Conservation (phyloP, 2,113 vertebrate species). For the Astatotilapia flaviijosephi region DNA sequence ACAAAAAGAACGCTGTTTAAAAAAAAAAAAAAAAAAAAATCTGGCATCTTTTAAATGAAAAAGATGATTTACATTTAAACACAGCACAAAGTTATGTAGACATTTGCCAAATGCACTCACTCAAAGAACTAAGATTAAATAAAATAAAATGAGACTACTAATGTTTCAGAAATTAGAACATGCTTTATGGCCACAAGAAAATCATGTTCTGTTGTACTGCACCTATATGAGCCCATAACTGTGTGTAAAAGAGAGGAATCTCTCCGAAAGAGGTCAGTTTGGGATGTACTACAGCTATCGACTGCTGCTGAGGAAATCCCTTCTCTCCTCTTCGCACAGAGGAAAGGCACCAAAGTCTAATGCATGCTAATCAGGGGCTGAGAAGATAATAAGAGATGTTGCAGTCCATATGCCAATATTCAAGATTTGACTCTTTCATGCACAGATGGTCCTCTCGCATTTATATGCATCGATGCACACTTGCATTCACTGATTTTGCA, state of each 20-base stretch:
- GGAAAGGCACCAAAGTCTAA: slow-evolving; percentile 10
- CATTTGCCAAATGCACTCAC: neutral
- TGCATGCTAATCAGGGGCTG: slow-evolving; percentile 50
- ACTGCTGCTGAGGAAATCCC: slow-evolving; percentile 58
- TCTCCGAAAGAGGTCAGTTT: slow-evolving; percentile 35
- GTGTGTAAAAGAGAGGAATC: neutral
- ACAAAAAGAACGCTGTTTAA: too few relatives aligned
- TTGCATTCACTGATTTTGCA: neutral
- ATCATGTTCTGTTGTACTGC: neutral
- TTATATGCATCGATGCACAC: neutral
- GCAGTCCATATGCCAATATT: neutral
- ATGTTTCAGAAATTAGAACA: slow-evolving; percentile 18
- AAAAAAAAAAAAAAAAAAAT: neutral
- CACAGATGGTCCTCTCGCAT: neutral
- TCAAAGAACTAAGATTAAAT: neutral
- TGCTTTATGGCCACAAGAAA: neutral
- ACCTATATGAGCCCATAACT: neutral
- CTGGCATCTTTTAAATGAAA: neutral
- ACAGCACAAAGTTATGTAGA: neutral
- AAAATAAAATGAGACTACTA: neutral
- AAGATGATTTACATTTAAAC: neutral
- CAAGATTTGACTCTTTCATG: slow-evolving; percentile 9
- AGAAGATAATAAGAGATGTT: slow-evolving; percentile 16
- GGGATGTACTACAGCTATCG: slow-evolving; percentile 27
- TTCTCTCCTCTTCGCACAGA: slow-evolving; percentile 25